Conservation (phyloP, 2,113 vertebrate genomes). For the Campylomormyrus numenius region DNA sequence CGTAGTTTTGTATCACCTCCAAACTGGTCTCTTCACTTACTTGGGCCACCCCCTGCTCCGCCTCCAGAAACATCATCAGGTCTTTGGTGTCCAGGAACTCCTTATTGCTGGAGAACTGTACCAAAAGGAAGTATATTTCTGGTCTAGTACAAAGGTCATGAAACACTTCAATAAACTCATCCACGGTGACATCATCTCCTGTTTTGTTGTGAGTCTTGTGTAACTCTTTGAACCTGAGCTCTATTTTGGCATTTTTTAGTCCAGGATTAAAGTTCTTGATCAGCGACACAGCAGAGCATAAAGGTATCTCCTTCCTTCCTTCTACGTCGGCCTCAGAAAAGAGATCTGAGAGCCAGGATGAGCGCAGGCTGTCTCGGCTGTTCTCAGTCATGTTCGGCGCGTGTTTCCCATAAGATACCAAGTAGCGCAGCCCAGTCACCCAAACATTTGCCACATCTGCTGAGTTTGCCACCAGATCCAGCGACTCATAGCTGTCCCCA, state of each 20-base stretch:
- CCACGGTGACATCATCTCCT: conserved; percentile 73
- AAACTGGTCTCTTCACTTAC: conserved; percentile 90
- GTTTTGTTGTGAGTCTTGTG: conserved; percentile 85
- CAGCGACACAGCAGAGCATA: conserved; percentile 81
- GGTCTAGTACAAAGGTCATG: conserved; percentile 96
- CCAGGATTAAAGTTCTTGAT: conserved; percentile 87
- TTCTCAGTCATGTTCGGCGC: conserved; percentile 92
- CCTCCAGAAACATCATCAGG: conserved; percentile 97
- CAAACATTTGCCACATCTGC: conserved; percentile 94
- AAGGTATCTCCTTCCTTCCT: conserved; percentile 66
- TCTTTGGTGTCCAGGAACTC: conserved; percentile 95
- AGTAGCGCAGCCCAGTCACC: conserved; percentile 90
- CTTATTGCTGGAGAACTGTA: conserved; percentile 99
- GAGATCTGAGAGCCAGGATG: conserved; percentile 87
- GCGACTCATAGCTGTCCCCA: conserved; percentile 89
- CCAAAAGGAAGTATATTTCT: conserved; percentile 96
- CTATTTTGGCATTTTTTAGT: conserved; percentile 89
- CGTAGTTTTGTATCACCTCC: conserved; percentile 86
- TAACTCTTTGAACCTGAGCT: conserved; percentile 94
- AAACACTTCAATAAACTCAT: conserved; percentile 97
- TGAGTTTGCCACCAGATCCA: conserved; percentile 94
- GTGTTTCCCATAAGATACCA: conserved; percentile 94
- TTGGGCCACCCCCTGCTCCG: conserved; percentile 92
- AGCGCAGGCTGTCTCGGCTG: conserved; percentile 88
- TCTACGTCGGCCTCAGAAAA: conserved; percentile 75